Percentiles rank a stretch among this genome's conserved stretches.
These are phyloP conservation scores for Lepidothrix coronata DNA, from an alignment of 2,113 vertebrate genomes.

Conservation along the genomic window DNA sequence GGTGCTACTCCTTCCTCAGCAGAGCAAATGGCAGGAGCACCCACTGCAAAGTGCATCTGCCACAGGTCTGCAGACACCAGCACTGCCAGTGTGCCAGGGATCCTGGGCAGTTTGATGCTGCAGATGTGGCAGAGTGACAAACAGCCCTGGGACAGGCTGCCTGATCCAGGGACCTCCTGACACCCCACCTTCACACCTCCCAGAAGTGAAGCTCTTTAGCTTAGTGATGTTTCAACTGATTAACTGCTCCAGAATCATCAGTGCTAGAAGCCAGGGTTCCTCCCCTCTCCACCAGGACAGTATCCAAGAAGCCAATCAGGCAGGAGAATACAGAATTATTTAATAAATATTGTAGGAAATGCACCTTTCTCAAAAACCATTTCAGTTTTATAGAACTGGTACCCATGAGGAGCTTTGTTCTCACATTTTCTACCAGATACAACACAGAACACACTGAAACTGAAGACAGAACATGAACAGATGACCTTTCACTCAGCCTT, in stretches of 20 bases:
- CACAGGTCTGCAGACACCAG: not conserved
- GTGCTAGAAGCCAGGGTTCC: not conserved
- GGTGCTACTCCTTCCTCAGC: not conserved
- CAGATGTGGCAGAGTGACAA: not conserved
- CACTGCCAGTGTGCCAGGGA: not conserved
- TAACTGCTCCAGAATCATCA: not conserved
- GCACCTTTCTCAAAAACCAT: not conserved
- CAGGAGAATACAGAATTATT: not conserved
- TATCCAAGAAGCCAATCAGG: not conserved
- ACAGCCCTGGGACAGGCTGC: not conserved
- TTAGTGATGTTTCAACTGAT: not conserved
- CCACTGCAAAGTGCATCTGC: not conserved
- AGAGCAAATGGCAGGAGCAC: not conserved
- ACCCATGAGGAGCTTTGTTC: not conserved
- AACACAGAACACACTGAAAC: not conserved
- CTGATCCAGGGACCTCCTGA: not conserved
- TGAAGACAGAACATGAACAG: not conserved
- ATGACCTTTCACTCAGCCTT: not conserved
- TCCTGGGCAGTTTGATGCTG: not conserved
- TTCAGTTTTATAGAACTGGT: not conserved
- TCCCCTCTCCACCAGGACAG: not conserved
- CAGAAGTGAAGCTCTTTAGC: not conserved
- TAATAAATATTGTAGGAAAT: not conserved
- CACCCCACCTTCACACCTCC: not conserved
- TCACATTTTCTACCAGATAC: not conserved